phyloP scores from a whole-genome alignment of 2,797 vertebrate genomes.

The Nannoperca australis region DNA sequence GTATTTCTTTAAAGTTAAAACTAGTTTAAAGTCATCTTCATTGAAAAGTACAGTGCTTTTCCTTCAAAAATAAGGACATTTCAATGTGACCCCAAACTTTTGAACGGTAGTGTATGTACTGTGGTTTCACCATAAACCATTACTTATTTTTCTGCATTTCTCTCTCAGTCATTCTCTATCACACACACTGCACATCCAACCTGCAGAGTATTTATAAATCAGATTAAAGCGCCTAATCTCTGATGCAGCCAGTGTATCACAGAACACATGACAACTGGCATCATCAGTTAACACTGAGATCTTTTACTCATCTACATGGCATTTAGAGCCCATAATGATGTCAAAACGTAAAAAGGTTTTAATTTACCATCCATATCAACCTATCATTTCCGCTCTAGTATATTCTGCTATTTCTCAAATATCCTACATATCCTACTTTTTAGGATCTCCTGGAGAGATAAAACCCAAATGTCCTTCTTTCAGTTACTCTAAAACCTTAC shows the following conservation, averaged over 20 bases:
- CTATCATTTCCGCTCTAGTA: neutral
- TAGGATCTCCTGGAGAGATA: constrained; percentile 5
- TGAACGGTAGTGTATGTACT: no score
- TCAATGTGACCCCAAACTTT: no score
- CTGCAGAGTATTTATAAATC: constrained; percentile 61
- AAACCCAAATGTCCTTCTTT: constrained; percentile 34
- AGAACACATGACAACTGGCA: constrained; percentile 20
- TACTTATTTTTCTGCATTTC: neutral
- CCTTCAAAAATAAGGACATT: no score
- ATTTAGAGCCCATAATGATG: neutral
- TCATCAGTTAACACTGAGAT: constrained; percentile 47
- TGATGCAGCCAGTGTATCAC: constrained; percentile 52
- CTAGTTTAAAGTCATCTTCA: no score
- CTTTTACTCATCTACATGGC: constrained; percentile 4
- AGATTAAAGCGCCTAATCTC: constrained; percentile 72
- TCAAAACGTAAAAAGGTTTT: rapidly evolving
- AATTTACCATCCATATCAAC: neutral
- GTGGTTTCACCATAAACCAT: neutral
- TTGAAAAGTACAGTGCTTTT: no score
- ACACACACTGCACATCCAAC: constrained; percentile 22
- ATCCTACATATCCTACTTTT: constrained; percentile 27
- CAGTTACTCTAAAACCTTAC: constrained; percentile 34
- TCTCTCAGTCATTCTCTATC: neutral
- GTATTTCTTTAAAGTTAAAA: no score
- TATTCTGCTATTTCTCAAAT: constrained; percentile 4